Conservation (phyloP, 64 coral and sea anemone species). For the Montipora efflorescens region DNA sequence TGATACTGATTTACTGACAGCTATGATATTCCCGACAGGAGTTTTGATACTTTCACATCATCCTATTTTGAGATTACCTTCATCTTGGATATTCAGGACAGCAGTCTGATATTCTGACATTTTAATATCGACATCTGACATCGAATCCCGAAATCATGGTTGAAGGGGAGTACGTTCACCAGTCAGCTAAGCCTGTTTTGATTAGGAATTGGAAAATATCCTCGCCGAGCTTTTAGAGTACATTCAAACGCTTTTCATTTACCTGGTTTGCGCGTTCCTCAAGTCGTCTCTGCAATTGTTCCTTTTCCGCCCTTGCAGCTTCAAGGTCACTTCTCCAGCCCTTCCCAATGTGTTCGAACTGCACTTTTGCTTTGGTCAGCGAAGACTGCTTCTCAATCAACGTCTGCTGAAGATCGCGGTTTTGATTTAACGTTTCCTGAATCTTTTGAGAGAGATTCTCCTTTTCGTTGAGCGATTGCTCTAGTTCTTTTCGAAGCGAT, state of each 20-base stretch:
- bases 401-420: slow-evolving; percentile 63
- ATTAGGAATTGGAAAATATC: too few species aligned
- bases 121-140: too few species aligned
- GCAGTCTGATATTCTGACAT: too few species aligned
- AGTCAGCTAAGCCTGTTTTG: too few species aligned
- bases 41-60: too few species aligned
- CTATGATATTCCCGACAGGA: too few species aligned
- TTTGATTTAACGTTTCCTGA: slow-evolving; percentile 56
- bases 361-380: slow-evolving; percentile 76
- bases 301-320: slow-evolving; percentile 61
- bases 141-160: too few species aligned
- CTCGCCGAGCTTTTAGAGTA: too few species aligned
- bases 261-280: slow-evolving; percentile 29
- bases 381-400: slow-evolving; percentile 79
- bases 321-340: slow-evolving; percentile 93
- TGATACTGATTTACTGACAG: too few species aligned
- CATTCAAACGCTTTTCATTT: not conserved
- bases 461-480: slow-evolving; percentile 64
- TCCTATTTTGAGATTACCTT: too few species aligned
- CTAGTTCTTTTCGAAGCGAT: slow-evolving; percentile 71
- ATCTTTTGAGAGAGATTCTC: slow-evolving; percentile 66
- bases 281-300: slow-evolving; percentile 29
- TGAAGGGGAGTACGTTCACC: too few species aligned
- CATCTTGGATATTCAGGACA: too few species aligned
- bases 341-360: slow-evolving; percentile 92